Evolutionary conservation across 2,113 vertebrate genomes (phyloP).

Genomic region (Steatornis caripensis): DNA sequence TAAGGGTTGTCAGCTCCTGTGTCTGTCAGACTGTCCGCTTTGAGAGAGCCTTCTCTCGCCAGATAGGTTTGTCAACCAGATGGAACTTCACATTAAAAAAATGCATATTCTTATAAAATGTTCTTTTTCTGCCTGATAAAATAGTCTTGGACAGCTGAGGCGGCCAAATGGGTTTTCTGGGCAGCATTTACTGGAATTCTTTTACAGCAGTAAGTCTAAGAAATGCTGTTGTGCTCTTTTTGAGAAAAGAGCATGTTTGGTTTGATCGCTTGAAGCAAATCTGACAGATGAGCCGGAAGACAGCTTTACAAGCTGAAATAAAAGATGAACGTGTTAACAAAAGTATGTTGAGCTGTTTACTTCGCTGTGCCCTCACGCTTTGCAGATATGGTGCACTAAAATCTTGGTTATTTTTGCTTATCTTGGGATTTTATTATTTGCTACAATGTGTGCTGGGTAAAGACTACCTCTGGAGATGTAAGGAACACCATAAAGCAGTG

Average conservation of each 20-base stretch:
- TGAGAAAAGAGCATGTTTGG: not conserved
- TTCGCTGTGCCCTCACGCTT: not conserved
- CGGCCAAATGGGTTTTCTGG: not conserved
- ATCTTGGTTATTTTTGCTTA: not conserved
- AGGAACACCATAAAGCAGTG: not conserved
- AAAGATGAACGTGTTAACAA: not conserved
- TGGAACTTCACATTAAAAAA: not conserved
- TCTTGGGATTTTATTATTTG: not conserved
- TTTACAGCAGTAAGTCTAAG: not conserved
- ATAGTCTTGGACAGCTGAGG: not conserved
- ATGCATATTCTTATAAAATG: not conserved
- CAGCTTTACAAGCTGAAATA: not conserved
- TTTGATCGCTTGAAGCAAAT: not conserved
- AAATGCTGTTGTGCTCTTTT: not conserved
- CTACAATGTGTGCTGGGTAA: not conserved
- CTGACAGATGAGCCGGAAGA: not conserved
- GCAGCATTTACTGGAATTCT: not conserved
- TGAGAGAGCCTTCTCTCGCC: not conserved
- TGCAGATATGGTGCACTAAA: not conserved
- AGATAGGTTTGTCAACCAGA: not conserved
- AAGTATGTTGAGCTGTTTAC: not conserved
- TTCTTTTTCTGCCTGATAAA: not conserved
- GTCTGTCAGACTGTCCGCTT: not conserved
- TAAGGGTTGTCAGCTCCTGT: not conserved
- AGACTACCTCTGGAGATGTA: not conserved